Percentiles rank a stretch among this genome's conserved stretches.
Conservation (phyloP, 2,888 invertebrate genomes). For the Hemaris fuciformis region DNA sequence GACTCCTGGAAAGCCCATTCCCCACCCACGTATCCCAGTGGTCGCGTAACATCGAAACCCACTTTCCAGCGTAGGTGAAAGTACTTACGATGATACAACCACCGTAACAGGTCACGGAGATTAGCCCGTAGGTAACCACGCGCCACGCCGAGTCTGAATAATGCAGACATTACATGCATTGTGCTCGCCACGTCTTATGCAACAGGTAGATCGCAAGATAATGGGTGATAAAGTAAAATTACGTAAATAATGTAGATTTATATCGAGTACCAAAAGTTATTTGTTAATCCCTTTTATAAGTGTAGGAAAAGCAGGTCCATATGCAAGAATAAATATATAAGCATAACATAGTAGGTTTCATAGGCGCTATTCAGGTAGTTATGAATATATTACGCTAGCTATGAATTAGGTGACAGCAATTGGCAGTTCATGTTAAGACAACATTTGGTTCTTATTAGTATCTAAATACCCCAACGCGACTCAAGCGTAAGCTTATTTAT, state of each 20-base stretch:
- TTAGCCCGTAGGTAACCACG: conserved; percentile 20
- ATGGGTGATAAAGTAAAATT: not conserved
- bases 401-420: too few species aligned
- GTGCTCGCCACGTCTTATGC: not conserved
- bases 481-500: too few species aligned
- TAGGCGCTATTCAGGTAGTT: too few species aligned
- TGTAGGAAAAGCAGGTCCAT: too few species aligned
- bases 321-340: too few species aligned
- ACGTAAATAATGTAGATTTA: too few species aligned
- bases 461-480: too few species aligned
- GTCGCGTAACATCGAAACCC: conserved; percentile 26
- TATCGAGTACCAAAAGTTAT: not conserved
- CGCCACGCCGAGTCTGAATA: not conserved
- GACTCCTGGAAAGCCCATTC: not conserved
- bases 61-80: conserved; percentile 32
- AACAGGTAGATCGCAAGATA: not conserved
- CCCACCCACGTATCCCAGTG: not conserved
- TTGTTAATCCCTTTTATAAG: too few species aligned
- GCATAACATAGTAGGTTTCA: too few species aligned
- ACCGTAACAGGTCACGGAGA: conserved; percentile 35
- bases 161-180: not conserved
- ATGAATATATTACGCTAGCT: too few species aligned
- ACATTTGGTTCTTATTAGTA: too few species aligned
- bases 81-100: conserved; percentile 34
- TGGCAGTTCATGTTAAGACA: too few species aligned